Evolutionary conservation across 2,797 vertebrate species (phyloP), one percentile per base, ranked within the genome.

Genomic region (Rousettus madagascariensis): DNA sequence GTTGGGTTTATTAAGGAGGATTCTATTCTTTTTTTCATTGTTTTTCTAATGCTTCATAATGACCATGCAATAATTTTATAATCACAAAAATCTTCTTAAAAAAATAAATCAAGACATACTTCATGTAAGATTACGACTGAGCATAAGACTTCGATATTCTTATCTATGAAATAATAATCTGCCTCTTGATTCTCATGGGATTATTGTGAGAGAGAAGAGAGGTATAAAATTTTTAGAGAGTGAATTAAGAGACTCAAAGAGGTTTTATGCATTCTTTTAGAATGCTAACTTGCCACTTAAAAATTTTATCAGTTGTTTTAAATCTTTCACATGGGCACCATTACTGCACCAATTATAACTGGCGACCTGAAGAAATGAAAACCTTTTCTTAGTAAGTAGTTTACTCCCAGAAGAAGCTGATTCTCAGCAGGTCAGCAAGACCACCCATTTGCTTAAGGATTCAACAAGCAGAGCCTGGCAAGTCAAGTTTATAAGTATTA

Each of bases 401-500:
- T 90, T 68, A 26, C 53, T 94, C n/a, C 33, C 43, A 68, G 10
- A 36, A 59, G 55, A 43, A 66, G 49, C 26, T 46, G 38, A 3
- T 53, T 91, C 30, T 41, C 13, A 30, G 24, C 0, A 0, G 12
- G n/a, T 83, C 66, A 92, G 53, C 68, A 86, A 86, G 89, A 83
- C 89, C 95, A 91, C 90, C 93, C 65, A 0, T 57, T 74, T 86
- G 28, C 51, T 57, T 59, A 51, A 72, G 28, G 43, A 65, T 69
- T 83, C 74, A 41, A 38, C 12, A 59, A 38, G 24, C 57, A 51
- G 36, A 59, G 13, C 22, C 74, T 86, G 75, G 93, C 65, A 92
- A 86, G 65, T 33, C 33, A 13, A 71, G 63, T 94, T 94, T 94
- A n/a, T 59, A 46, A 80, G 75, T 26, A 19, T 87, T 90, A 72